These are phyloP conservation scores for Arenicola marina DNA, from an alignment of 2,888 invertebrate species.

Conservation along the genomic window DNA sequence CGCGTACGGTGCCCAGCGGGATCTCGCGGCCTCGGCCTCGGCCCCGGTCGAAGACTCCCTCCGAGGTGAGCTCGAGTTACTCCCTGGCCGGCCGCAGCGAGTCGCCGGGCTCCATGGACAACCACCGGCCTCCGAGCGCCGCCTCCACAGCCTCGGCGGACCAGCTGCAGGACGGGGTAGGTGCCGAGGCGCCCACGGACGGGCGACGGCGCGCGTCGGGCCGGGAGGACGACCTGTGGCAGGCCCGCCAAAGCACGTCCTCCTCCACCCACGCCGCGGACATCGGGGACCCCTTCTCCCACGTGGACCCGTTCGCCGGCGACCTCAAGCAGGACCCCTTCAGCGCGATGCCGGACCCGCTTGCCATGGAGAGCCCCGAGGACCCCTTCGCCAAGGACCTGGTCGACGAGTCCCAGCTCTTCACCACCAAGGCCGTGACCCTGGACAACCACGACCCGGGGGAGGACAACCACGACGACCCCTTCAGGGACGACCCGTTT, in stretches of 20 bases:
- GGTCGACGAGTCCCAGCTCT: background rate
- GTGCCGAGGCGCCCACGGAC: background rate
- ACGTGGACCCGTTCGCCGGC: constrained; percentile 10
- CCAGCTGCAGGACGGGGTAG: background rate
- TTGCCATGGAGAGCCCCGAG: constrained; percentile 12
- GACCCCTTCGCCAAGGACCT: constrained; percentile 12
- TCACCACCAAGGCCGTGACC: background rate
- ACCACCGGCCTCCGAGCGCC: background rate
- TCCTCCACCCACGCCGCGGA: background rate
- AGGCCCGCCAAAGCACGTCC: background rate
- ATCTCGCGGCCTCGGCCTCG: constrained; percentile 7
- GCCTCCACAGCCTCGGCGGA: background rate
- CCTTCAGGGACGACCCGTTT: background rate
- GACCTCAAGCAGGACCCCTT: constrained; percentile 7
- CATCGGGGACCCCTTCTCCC: constrained; percentile 3
- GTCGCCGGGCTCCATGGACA: background rate
- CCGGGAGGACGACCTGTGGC: background rate
- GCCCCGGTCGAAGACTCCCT: background rate
- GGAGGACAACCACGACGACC: too few species aligned
- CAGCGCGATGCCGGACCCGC: constrained; percentile 7
- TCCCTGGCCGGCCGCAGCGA: background rate
- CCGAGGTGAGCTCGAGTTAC: background rate
- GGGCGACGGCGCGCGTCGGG: background rate
- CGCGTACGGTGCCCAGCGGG: background rate
- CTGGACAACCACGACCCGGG: too few species aligned